These are phyloP conservation scores for Eidolon dupreanum DNA, from an alignment of 2,797 vertebrate genomes.

Conservation along the genomic window DNA sequence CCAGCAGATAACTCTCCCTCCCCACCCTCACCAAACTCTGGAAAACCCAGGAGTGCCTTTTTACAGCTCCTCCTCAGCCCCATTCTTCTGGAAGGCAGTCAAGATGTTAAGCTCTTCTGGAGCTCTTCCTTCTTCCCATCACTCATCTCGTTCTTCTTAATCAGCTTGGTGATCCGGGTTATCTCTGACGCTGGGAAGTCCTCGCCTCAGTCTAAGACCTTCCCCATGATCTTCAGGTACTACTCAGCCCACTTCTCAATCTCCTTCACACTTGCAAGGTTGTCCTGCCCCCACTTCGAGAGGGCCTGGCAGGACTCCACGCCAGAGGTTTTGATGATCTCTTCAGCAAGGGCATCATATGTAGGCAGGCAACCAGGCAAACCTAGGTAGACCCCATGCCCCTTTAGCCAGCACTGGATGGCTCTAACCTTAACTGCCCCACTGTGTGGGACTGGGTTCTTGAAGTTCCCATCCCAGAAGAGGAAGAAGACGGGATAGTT, in stretches of 20 bases:
- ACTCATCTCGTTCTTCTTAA: constrained; percentile 89
- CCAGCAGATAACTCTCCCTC: not conserved
- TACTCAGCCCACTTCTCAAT: constrained; percentile 86
- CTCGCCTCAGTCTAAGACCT: constrained; percentile 87
- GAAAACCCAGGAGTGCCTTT: not conserved
- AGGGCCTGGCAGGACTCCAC: constrained; percentile 80
- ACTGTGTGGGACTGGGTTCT: constrained; percentile 83
- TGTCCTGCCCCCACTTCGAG: constrained; percentile 83
- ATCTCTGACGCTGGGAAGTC: constrained; percentile 85
- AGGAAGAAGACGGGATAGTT: constrained; percentile 86
- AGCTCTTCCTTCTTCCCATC: constrained; percentile 88
- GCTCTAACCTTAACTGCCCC: constrained; percentile 84
- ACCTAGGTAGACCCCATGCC: constrained; percentile 87
- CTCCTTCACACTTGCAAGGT: constrained; percentile 80
- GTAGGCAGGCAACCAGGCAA: constrained; percentile 89
- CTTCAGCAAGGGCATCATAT: constrained; percentile 84
- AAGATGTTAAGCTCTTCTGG: constrained; percentile 89
- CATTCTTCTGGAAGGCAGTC: constrained; percentile 87
- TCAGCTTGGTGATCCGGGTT: constrained; percentile 85
- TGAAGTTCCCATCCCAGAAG: constrained; percentile 87
- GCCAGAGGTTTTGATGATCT: constrained; percentile 80
- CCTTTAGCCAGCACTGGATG: constrained; percentile 89
- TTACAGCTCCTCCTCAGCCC: constrained; percentile 86
- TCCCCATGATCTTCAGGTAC: constrained; percentile 89
- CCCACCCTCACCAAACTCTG: not conserved